Conservation (phyloP, 2,797 vertebrate species). For the Gymnopithys bicolor region DNA sequence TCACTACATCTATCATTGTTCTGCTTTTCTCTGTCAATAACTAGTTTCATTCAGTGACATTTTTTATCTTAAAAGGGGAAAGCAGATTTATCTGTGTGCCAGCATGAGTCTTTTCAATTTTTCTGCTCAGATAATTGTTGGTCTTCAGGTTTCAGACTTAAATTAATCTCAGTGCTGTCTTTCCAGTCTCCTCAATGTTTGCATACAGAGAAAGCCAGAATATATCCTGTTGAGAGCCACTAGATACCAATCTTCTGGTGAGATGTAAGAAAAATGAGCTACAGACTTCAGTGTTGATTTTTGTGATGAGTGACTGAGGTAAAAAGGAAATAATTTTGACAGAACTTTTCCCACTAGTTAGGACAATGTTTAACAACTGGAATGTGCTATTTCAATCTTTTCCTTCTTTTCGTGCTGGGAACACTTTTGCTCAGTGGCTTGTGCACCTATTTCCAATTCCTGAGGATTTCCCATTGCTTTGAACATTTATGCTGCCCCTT, state of each 20-base stretch:
- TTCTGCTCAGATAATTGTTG: neutral
- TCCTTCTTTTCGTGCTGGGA: neutral
- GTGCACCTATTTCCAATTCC: neutral
- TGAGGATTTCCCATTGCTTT: neutral
- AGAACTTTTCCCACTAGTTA: neutral
- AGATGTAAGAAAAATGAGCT: neutral
- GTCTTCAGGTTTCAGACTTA: slow-evolving; percentile 18
- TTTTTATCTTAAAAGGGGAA: slow-evolving; percentile 2
- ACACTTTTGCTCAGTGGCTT: neutral
- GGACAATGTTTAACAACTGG: neutral
- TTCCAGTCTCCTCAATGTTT: neutral
- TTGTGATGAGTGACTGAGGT: neutral
- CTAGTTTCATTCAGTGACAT: neutral
- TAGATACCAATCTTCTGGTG: neutral
- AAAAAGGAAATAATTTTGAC: slow-evolving; percentile 14
- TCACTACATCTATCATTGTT: neutral
- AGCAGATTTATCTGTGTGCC: slow-evolving; percentile 2
- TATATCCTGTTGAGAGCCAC: neutral
- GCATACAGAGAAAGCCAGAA: neutral
- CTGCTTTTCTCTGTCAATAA: slow-evolving; percentile 18
- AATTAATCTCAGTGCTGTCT: neutral
- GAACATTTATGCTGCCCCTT: neutral
- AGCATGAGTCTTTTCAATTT: neutral
- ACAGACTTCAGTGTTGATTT: neutral
- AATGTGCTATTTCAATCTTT: neutral